phyloP scores from a whole-genome alignment of 2,797 vertebrate species.

The Syngnathus acus region DNA sequence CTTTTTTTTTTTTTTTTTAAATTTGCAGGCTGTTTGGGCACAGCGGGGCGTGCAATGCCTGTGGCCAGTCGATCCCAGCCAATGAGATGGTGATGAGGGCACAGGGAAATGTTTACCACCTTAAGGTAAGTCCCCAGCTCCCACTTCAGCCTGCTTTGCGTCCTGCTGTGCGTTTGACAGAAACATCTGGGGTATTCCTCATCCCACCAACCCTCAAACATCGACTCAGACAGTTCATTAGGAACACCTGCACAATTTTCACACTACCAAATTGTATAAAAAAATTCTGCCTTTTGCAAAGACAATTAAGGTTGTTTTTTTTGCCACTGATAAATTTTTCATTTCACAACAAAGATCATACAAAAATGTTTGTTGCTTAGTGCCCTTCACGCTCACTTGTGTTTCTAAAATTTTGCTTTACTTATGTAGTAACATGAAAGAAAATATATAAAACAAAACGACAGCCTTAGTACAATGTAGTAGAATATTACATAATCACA shows the following conservation, averaged over 20 bases:
- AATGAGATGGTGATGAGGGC: constrained; percentile 83
- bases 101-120: constrained; percentile 77
- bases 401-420: not conserved
- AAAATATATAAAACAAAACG: no score
- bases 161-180: constrained; percentile 30
- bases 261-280: not conserved
- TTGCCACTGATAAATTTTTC: not conserved
- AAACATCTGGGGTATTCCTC: constrained; percentile 24
- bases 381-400: not conserved
- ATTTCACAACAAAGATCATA: not conserved
- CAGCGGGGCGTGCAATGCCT: constrained; percentile 75
- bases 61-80: constrained; percentile 77
- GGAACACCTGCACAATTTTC: not conserved
- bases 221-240: not conserved
- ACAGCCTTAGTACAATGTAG: no score
- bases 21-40: constrained; percentile 74
- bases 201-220: not conserved
- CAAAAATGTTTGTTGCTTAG: not conserved
- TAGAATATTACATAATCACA: no score
- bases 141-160: constrained; percentile 21
- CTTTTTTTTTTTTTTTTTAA: constrained; percentile 27
- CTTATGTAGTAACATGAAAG: not conserved
- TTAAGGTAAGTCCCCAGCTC: constrained; percentile 66
- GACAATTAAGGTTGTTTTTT: not conserved
- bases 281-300: not conserved